Evolutionary conservation across 2,888 invertebrate genomes (phyloP), one percentile per base, ranked within the genome.

Genomic region (Margaritifera margaritifera): DNA sequence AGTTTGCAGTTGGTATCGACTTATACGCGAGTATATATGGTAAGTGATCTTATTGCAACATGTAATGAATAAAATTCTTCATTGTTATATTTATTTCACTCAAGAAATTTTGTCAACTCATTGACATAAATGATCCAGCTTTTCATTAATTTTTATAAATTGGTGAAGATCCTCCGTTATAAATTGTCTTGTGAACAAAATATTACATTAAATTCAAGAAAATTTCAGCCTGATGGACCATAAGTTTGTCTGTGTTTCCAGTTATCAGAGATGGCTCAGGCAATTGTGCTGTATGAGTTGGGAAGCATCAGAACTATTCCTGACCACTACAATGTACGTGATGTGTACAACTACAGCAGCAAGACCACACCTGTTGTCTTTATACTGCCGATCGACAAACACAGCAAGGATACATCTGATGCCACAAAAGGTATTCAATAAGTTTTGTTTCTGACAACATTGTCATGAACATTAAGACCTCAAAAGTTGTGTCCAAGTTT

Each of bases 231-330:
- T 54, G 18, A 56, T 56, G 56, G 42, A 22, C 20, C 31, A 27
- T 50, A 8, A 54, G 56, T 54, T 42, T 62, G 6, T 67, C 66
- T 50, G 55, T 63, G 25, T 56, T 75, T 74, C 1, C 79, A 87
- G 88, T 61, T 88, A 64, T 72, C 77, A n/a, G 87, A 88, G 72
- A 74, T 88, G 62, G 79, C 83, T 6, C 72, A 80, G 42, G 81
- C 84, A 11, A 77, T 89, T 69, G 80, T 85, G 4, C 72, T 86
- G 68, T 83, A 83, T 77, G 88, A 89, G 75, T 74, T 88, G 55
- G 89, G 88, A 8, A 86, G 81, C 68, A 75, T 84, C 1, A 74
- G 86, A 19, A 79, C 74, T 42, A 71, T 80, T 6, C 79, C 84
- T 8, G 82, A 83, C 67, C 82, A 84, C 74, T 86, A 84, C 70